Evolutionary conservation across 2,888 invertebrate species (phyloP).

Genomic region (Lissocephala sabroskyi): DNA sequence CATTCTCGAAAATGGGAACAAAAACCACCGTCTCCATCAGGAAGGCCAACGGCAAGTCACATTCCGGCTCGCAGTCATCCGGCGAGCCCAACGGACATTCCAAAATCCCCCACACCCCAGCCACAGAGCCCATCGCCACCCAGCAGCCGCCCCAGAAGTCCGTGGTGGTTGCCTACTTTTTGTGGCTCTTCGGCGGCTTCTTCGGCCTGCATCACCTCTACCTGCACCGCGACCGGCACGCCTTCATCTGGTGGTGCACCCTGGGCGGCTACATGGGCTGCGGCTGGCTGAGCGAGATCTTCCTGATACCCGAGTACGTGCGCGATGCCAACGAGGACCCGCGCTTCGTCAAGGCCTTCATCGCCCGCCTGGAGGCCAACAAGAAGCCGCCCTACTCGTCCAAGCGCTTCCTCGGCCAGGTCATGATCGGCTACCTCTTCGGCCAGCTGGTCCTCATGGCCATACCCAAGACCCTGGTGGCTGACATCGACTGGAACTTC

Average conservation of each 20-base stretch:
- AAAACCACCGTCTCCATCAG: slow-evolving; percentile 23
- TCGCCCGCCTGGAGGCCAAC: slow-evolving; percentile 76
- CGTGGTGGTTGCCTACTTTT: slow-evolving; percentile 81
- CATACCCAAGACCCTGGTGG: slow-evolving; percentile 82
- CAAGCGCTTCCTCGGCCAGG: slow-evolving; percentile 83
- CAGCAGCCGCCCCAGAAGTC: slow-evolving; percentile 74
- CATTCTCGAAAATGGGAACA: slow-evolving; percentile 20
- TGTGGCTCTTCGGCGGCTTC: slow-evolving; percentile 91
- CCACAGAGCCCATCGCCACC: slow-evolving; percentile 33
- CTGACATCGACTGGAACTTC: slow-evolving; percentile 80
- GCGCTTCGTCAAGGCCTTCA: slow-evolving; percentile 78
- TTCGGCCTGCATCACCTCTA: slow-evolving; percentile 95
- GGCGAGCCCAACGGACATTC: slow-evolving; percentile 11
- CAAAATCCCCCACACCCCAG: no score
- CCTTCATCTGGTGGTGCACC: slow-evolving; percentile 91
- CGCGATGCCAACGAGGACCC: slow-evolving; percentile 85
- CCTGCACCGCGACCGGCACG: slow-evolving; percentile 89
- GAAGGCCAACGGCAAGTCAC: slow-evolving; percentile 15
- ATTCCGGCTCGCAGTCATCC: not conserved
- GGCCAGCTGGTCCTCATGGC: slow-evolving; percentile 83
- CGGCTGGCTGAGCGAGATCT: slow-evolving; percentile 91
- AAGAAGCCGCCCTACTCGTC: slow-evolving; percentile 88
- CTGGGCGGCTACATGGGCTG: slow-evolving; percentile 86
- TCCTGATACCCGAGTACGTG: slow-evolving; percentile 88
- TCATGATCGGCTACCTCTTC: slow-evolving; percentile 86